Conservation (phyloP, 2,113 vertebrate species). For the Muntiacus muntjak region DNA sequence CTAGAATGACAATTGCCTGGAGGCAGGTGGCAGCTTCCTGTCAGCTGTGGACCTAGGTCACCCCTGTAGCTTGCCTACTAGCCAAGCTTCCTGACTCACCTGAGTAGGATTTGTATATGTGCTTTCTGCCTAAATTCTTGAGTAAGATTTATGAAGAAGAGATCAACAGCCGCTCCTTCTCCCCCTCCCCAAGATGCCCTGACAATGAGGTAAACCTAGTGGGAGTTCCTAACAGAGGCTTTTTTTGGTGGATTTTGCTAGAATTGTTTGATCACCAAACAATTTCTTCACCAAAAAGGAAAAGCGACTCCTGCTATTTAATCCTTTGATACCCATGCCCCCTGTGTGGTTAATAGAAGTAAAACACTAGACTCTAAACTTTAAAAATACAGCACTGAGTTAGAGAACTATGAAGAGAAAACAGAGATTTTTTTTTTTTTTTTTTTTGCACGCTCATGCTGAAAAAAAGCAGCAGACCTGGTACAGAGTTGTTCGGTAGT, state of each 20-base stretch:
- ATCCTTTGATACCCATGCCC: background rate
- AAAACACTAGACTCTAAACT: background rate
- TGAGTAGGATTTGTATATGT: background rate
- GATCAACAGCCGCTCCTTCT: background rate
- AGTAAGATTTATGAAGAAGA: background rate
- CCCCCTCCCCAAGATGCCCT: background rate
- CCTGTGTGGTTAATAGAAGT: background rate
- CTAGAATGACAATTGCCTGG: background rate
- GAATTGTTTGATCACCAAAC: background rate
- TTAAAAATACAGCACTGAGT: background rate
- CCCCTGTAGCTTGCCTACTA: background rate
- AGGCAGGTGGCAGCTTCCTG: background rate
- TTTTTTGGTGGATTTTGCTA: background rate
- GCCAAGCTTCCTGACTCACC: background rate
- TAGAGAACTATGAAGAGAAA: background rate
- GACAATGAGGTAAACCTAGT: background rate
- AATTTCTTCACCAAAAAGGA: background rate
- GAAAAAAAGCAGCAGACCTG: background rate
- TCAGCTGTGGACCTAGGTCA: background rate
- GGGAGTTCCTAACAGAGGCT: background rate
- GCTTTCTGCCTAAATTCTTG: background rate
- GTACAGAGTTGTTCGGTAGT: background rate
- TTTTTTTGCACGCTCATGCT: rapidly evolving
- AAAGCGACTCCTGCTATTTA: background rate
- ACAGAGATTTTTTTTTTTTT: background rate